Evolutionary conservation across 2,113 vertebrate genomes (phyloP).

Genomic region (Eupsittula cactorum): DNA sequence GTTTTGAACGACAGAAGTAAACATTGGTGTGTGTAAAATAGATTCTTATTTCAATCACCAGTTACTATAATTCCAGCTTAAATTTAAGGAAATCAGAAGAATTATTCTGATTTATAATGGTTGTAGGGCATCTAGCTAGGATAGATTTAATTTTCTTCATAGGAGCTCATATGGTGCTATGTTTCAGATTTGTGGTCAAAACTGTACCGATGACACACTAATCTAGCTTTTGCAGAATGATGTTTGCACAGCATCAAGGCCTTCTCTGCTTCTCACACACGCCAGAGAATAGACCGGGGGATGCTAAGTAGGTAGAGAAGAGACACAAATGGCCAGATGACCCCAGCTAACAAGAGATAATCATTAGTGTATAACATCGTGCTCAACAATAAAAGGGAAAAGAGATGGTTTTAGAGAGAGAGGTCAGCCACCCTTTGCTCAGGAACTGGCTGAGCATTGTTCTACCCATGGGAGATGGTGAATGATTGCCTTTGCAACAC

Average conservation of each 20-base stretch:
- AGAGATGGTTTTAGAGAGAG: background rate
- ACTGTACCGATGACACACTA: background rate
- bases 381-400: background rate
- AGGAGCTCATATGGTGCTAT: background rate
- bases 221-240: background rate
- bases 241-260: background rate
- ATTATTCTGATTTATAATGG: background rate
- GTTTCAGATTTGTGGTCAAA: background rate
- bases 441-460: background rate
- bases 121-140: background rate
- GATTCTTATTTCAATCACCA: background rate
- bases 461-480: background rate
- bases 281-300: background rate
- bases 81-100: background rate
- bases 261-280: background rate
- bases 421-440: background rate
- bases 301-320: rapidly evolving
- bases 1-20: background rate
- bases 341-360: background rate
- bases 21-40: background rate
- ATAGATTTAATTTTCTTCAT: background rate
- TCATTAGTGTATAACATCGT: background rate
- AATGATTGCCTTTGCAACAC: background rate
- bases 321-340: background rate
- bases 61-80: background rate